phyloP scores from a whole-genome alignment of 1,140 invertebrate species.

The Parapsyche elsis region DNA sequence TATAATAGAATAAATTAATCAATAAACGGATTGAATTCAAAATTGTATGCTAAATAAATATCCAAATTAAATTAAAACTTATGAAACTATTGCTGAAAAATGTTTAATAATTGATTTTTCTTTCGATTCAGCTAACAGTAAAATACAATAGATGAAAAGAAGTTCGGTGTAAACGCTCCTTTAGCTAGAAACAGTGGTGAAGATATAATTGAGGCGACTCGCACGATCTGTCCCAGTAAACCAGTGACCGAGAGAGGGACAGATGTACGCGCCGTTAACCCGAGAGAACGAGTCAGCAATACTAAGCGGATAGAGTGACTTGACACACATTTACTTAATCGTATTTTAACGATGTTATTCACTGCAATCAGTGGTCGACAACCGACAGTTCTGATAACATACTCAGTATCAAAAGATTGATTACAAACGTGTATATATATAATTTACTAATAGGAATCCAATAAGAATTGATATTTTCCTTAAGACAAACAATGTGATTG shows the following conservation, averaged over 20 bases:
- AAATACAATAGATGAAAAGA: not conserved
- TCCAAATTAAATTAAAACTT: no score
- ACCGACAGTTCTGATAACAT: not conserved
- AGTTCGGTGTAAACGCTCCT: not conserved
- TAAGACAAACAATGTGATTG: no score
- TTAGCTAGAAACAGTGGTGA: conserved; percentile 32
- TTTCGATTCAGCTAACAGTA: no score
- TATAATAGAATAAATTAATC: no score
- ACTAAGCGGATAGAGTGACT: conserved; percentile 42
- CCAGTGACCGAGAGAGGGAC: conserved; percentile 42
- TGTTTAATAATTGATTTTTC: no score
- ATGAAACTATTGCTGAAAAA: no score
- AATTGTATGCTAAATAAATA: no score
- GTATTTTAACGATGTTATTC: conserved; percentile 44
- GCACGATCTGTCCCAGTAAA: conserved; percentile 40
- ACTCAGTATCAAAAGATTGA: not conserved
- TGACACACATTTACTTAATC: conserved; percentile 46
- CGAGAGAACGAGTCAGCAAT: conserved; percentile 17
- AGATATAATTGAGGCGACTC: conserved; percentile 38
- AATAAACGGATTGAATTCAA: no score
- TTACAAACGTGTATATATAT: not conserved
- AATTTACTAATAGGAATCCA: not conserved
- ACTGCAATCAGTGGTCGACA: not conserved
- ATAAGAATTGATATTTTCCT: not conserved
- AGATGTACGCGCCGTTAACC: not conserved